phyloP scores from a whole-genome alignment of 1,140 invertebrate genomes.

The Drosophila erecta region DNA sequence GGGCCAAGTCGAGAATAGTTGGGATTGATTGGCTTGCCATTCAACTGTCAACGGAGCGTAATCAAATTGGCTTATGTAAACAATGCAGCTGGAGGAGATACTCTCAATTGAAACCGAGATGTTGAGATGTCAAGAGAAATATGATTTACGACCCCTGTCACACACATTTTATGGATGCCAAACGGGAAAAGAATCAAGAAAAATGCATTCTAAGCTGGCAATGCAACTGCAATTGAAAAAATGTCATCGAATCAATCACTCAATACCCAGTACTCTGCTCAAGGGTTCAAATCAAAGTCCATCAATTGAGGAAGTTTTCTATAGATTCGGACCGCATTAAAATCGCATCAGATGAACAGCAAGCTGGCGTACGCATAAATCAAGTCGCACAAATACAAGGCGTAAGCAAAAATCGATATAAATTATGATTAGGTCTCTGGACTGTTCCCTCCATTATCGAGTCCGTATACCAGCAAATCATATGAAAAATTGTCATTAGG shows the following conservation, averaged over 20 bases:
- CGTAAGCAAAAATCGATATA: conserved; percentile 58
- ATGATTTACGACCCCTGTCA: conserved; percentile 63
- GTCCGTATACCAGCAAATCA: conserved; percentile 49
- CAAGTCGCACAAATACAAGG: conserved; percentile 37
- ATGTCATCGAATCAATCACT: conserved; percentile 47
- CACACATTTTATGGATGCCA: not conserved
- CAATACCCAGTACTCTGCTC: conserved; percentile 1
- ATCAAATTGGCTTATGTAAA: conserved; percentile 80
- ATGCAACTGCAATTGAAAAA: conserved; percentile 19
- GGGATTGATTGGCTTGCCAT: conserved; percentile 74
- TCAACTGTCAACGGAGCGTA: conserved; percentile 72
- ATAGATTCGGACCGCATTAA: conserved; percentile 37
- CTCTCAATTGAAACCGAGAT: conserved; percentile 53
- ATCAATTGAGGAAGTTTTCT: conserved; percentile 38
- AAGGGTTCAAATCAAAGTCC: conserved; percentile 31
- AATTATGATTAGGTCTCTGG: conserved; percentile 70
- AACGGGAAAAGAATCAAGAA: conserved; percentile 37
- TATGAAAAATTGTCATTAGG: conserved; percentile 80
- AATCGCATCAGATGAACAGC: conserved; percentile 45
- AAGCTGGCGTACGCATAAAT: conserved; percentile 55
- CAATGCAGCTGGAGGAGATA: conserved; percentile 49
- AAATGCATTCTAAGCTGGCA: conserved; percentile 24
- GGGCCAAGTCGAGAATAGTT: conserved; percentile 51
- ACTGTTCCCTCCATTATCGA: conserved; percentile 52
- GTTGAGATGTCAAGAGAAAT: conserved; percentile 79